phyloP scores from a whole-genome alignment of 2,113 vertebrate species.

The Myotis brandtii region DNA sequence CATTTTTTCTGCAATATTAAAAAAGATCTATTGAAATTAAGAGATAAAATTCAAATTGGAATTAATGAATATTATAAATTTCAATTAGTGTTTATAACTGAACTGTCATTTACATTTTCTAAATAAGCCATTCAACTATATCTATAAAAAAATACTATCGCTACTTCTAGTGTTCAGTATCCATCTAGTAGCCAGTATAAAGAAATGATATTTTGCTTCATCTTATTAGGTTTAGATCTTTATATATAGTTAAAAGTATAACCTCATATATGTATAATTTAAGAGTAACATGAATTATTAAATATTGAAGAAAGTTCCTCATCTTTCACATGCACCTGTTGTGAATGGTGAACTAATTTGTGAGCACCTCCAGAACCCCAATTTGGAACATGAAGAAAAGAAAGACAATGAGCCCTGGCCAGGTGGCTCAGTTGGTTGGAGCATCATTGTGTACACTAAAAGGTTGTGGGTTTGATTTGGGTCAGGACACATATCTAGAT shows the following conservation, averaged over 20 bases:
- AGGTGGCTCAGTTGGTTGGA: no score
- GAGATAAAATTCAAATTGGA: constrained; percentile 2
- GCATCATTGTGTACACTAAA: no score
- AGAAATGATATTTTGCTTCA: neutral
- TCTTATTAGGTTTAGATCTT: neutral
- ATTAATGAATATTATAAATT: neutral
- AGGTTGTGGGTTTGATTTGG: no score
- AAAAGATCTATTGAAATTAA: neutral
- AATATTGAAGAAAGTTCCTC: neutral
- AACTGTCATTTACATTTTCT: neutral
- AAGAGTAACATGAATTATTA: neutral
- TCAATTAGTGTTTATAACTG: neutral
- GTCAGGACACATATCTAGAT: no score
- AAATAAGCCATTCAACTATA: neutral
- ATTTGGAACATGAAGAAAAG: neutral
- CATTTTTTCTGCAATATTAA: neutral
- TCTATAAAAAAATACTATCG: neutral
- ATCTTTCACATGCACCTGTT: neutral
- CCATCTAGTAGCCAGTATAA: neutral
- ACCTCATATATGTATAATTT: neutral
- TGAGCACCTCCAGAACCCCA: neutral
- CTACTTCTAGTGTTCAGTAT: neutral
- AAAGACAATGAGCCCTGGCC: neutral
- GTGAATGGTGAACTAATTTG: neutral
- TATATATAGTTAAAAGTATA: neutral